Base-by-base conservation (phyloP, 2,797 vertebrate genomes). In the Dipus sagitta region DNA sequence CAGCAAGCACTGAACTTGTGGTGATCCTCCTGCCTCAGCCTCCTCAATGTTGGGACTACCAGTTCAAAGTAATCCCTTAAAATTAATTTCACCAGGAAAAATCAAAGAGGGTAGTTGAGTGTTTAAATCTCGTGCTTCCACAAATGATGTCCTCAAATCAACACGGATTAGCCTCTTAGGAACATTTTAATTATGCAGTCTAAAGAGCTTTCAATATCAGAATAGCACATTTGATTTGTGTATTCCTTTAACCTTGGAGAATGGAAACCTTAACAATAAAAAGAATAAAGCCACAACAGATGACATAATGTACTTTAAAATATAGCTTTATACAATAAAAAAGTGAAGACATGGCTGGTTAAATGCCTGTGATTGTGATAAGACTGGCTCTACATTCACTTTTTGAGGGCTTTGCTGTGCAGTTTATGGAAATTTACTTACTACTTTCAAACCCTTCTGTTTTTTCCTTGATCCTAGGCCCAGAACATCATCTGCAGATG, bases 51-150 rank as follows among this genome's bases (percentile, higher is more conserved):
- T 74, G 54, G 52, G 17, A 10, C 38, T 34, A 60, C 83, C 60
- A 65, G 26, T 18, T 42, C 8, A 23, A 58, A 79, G 72, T 30
- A 28, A 38, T 72, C 21, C 90, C 75, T 86, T n/a, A 82, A 75
- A 47, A 64, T 82, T 88, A 86, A 86, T 93, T 90, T 88, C 52
- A 86, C 34, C 47, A 88, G 74, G 82, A 87, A n/a, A 93, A 82
- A 68, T 42, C 47, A 34, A 89, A 67, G 5, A 71, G 30, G 68
- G n/a, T 11, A 79, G 17, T 20, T 80, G 15, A 71, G 9, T 72
- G 14, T 75, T 88, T 84, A 95, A 30, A 52, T 79, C n/a, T 5
- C 77, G 84, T 64, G 71, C 52, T 78, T 86, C 65, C 32, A 88
- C 24, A 95, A 70, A 70, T 15, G 15, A 20, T 32, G 58, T 15